A percentile compares a stretch with the other conserved stretches of the same genome.
These are phyloP conservation scores for Rhabdophis nuchalis DNA, from an alignment of 2,797 vertebrate genomes.

Conservation along the genomic window DNA sequence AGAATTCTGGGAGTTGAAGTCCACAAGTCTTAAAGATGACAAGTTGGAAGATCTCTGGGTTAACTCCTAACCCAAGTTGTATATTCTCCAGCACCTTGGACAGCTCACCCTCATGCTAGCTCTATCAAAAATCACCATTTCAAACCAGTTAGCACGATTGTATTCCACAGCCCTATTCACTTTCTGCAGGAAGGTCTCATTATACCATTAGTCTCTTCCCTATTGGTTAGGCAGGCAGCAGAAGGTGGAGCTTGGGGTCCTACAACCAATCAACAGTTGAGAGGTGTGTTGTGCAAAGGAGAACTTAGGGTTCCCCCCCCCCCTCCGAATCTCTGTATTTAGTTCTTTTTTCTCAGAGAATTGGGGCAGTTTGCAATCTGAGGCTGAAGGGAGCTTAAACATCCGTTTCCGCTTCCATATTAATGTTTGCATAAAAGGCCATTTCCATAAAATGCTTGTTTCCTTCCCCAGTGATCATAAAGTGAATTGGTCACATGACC, in stretches of 20 bases:
- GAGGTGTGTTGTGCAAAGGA: neutral
- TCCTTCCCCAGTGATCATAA: neutral
- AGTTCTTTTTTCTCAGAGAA: neutral
- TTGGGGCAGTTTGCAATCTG: neutral
- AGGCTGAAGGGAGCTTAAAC: neutral
- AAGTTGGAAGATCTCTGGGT: neutral
- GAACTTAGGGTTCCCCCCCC: neutral
- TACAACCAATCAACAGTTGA: neutral
- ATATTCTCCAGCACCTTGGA: neutral
- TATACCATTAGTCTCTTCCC: neutral
- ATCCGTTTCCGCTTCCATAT: neutral
- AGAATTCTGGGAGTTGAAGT: too few relatives aligned
- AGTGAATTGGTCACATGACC: neutral
- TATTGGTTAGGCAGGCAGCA: neutral
- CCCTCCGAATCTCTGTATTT: neutral
- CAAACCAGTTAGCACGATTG: neutral
- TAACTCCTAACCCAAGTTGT: neutral
- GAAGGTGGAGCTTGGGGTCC: neutral
- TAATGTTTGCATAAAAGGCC: neutral
- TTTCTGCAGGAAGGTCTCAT: neutral
- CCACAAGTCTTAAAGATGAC: too few relatives aligned
- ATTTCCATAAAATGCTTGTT: neutral
- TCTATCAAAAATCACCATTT: neutral
- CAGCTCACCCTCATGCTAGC: neutral
- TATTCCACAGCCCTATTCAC: neutral